A percentile compares a stretch with the other conserved stretches of the same genome.
Conservation (phyloP, 1,140 invertebrate species). For the Ceratina australensis region DNA sequence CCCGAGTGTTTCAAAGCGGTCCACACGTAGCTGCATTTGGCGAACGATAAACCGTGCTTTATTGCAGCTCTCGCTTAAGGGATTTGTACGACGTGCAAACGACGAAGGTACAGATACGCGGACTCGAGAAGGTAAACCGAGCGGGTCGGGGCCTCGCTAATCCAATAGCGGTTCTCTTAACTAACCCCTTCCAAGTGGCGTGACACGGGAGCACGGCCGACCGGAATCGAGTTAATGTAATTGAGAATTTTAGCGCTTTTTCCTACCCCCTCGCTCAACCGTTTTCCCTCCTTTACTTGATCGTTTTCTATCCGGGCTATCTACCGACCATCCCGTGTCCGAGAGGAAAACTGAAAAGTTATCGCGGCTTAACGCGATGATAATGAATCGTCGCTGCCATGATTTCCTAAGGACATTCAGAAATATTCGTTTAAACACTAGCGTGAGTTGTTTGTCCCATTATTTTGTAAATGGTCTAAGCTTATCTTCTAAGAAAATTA, state of each 20-base stretch:
- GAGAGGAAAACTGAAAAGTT: slow-evolving; percentile 16
- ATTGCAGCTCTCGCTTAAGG: slow-evolving; percentile 69
- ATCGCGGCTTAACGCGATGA: not conserved
- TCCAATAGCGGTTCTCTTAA: slow-evolving; percentile 74
- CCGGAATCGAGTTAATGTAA: slow-evolving; percentile 72
- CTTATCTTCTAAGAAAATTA: no score
- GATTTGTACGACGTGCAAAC: slow-evolving; percentile 72
- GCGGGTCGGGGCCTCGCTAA: slow-evolving; percentile 64
- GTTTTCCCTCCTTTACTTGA: slow-evolving; percentile 21
- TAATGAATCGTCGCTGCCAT: not conserved
- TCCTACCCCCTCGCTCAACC: slow-evolving; percentile 36
- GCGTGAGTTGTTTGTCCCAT: no score
- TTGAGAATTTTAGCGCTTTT: slow-evolving; percentile 72
- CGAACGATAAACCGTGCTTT: slow-evolving; percentile 72
- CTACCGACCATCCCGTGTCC: not conserved
- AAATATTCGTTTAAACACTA: not conserved
- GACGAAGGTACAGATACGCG: slow-evolving; percentile 59
- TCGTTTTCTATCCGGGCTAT: slow-evolving; percentile 26
- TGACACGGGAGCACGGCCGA: slow-evolving; percentile 62
- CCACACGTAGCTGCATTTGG: slow-evolving; percentile 50
- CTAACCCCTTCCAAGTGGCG: slow-evolving; percentile 67
- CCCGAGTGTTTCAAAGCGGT: slow-evolving; percentile 34
- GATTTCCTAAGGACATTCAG: not conserved
- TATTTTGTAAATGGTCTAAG: no score
- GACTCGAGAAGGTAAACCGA: slow-evolving; percentile 58